phyloP scores from a whole-genome alignment of 1,140 invertebrate species.

The Ostrea denselamellosa region DNA sequence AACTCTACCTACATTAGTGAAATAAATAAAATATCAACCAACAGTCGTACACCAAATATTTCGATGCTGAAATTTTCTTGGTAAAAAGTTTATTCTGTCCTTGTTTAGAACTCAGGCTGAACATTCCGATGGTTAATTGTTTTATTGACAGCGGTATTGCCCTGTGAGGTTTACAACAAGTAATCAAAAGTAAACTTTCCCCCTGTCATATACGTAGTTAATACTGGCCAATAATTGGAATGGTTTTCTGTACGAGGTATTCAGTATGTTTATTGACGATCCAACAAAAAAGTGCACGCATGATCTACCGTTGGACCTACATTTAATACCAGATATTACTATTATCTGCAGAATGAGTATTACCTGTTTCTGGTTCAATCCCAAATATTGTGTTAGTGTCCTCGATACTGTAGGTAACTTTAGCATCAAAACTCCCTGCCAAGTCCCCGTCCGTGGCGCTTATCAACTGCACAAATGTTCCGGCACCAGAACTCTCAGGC shows the following conservation, averaged over 20 bases:
- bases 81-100: too few relatives aligned
- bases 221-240: too few relatives aligned
- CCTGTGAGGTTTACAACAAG: too few relatives aligned
- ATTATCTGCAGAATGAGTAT: not conserved
- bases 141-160: too few relatives aligned
- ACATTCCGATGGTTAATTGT: not conserved
- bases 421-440: slow-evolving; percentile 9
- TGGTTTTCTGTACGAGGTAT: too few relatives aligned
- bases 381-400: slow-evolving; percentile 40
- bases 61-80: not conserved
- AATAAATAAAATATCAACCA: not conserved
- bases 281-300: too few relatives aligned
- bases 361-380: slow-evolving; percentile 49
- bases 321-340: too few relatives aligned
- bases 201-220: too few relatives aligned
- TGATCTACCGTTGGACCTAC: too few relatives aligned
- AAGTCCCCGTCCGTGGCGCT: slow-evolving; percentile 52
- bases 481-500: slow-evolving; percentile 40
- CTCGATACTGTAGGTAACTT: slow-evolving; percentile 52
- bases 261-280: too few relatives aligned
- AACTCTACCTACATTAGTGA: slow-evolving; percentile 37
- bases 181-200: too few relatives aligned
- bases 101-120: not conserved
- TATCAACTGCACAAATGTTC: slow-evolving; percentile 42
- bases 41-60: not conserved